Evolutionary conservation across 2,888 invertebrate genomes (phyloP), one percentile per base, ranked within the genome.

Genomic region (Rhyacophila evoluta): DNA sequence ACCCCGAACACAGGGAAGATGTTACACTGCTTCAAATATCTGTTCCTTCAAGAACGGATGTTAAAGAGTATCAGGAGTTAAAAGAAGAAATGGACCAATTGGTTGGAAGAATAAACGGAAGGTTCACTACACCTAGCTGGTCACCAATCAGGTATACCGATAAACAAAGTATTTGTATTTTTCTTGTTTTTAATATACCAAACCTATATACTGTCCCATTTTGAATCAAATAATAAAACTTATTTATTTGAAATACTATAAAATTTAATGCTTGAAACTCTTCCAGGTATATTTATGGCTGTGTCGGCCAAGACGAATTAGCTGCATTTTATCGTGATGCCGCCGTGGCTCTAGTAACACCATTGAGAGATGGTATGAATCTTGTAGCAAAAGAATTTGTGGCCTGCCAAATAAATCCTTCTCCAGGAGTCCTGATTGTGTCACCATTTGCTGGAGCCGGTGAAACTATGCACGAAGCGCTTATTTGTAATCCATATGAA

Each of bases 401-500:
- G 0, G 97, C 97, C 0, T 97, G 97, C 84, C 96, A 97, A 87
- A 96, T 96, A 37, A 96, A 96, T 84, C 92, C 92, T 27, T 93
- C 95, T 0, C 96, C 95, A 0, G 97, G 97, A 1, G 97, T 97
- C 0, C 87, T 97, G 38, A 95, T 97, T 72, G 93, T 97, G 6
- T 97, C 97, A 0, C 97, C 97, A 0, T 97, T 97, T 85, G 97
- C 97, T 77, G 97, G 97, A 0, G 97, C 97, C 4, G 96, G 96
- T 0, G 96, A 97, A 86, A 96, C 95, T 91, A 97, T 97, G 97
- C 96, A 96, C 87, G 97, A 97, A 86, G 97, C 97, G 1, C 89
- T 97, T 8, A 92, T 96, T 73, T 96, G 95, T 85, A 97, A 97
- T 86, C 97, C 97, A 0, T 96, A 97, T 84, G 97, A 97, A 86